Evolutionary conservation across 2,888 invertebrate genomes (phyloP), one percentile per base, ranked within the genome.

Genomic region (Trachelus iudaicus): DNA sequence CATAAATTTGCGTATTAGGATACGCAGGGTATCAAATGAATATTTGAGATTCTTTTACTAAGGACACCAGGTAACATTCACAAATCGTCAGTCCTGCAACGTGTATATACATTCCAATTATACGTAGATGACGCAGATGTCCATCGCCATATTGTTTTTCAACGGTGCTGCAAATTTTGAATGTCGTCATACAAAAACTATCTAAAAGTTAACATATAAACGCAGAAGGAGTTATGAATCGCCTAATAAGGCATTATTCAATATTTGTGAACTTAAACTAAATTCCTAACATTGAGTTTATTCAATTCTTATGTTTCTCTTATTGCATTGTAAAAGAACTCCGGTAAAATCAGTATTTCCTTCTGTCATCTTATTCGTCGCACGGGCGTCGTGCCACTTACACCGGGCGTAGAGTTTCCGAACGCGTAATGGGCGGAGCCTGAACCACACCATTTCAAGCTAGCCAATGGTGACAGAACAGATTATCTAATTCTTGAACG

Each of bases 371-470:
- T 56, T 56, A 56, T 56, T 56, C 23, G 69, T 56, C 73, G 56
- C 76, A 56, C 34, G 34, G 12, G 34, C 34, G 69, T 75, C 69
- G 40, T 73, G 69, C 34, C 69, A 69, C 68, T 56, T 31, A 69
- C 30, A 40, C 69, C 9, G 31, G 69, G 56, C 34, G 13, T 40
- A 80, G 77, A 76, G 75, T 83, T 82, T 79, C 23, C 56, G 81
- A 83, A 83, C 82, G 34, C 81, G 34, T 1, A 6, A 13, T 79
- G 79, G 87, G 87, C 85, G 87, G 86, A 77, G 85, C 83, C 23
- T 77, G 77, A 75, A 86, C 85, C 85, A 86, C 85, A 87, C 85
- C 85, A 87, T 82, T 68, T 34, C 31, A 30, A 34, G 34, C 37
- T 12, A 69, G 73, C 87, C 86, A 87, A 83, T 87, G n/a, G 73